Base-by-base conservation (phyloP, 23 tunicate species). In the Trididemnum miniatum region DNA sequence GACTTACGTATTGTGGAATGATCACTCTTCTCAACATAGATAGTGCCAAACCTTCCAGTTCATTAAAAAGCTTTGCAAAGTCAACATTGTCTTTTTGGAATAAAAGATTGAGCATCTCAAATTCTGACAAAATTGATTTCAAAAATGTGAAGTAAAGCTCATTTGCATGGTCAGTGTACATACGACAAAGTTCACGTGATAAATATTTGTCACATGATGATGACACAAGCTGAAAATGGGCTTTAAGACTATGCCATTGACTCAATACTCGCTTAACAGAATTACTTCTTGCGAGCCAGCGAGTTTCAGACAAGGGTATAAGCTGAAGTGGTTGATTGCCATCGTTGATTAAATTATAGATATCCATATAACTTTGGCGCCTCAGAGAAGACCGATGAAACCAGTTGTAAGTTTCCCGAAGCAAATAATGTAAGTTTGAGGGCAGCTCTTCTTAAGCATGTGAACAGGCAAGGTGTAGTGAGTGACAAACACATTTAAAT, bases 381-480 rank as follows among this genome's bases (percentile, higher is more conserved):
- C 75, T 15, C 12, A 31, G 9, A 27, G 75, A 15, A 4, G 75
- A 69, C 37, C 75, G 28, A 31, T 69, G 75, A 31, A 69, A 69
- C 75, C 75, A 69, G 5, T 30, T 69, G 31, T 5, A 69, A 9
- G 75, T 69, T 22, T 69, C 37, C 22, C 75, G 75, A 2, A 69
- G 39, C 75, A 69, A 27, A 69, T 69, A 69, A 31, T 69, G 37
- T 15, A 69, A 31, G 22, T 69, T 44, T 7, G 75, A 69, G 5
- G 75, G 75, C 39, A 69, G 4, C 22, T 69, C 75, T 69, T 69
- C 75, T 7, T 9, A 5, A 5, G 75, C 75, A 69, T 69, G 15
- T 12, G 25, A 12, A 26, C 26, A 62, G 26, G 29, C 67, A 3
- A 62, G n/a, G n/a, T 62, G 67, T n/a, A 20, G 26, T 62, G 29